Evolutionary conservation across 2,888 invertebrate species (phyloP), one percentile per base, ranked within the genome.

Genomic region (Nyleta sp.): DNA sequence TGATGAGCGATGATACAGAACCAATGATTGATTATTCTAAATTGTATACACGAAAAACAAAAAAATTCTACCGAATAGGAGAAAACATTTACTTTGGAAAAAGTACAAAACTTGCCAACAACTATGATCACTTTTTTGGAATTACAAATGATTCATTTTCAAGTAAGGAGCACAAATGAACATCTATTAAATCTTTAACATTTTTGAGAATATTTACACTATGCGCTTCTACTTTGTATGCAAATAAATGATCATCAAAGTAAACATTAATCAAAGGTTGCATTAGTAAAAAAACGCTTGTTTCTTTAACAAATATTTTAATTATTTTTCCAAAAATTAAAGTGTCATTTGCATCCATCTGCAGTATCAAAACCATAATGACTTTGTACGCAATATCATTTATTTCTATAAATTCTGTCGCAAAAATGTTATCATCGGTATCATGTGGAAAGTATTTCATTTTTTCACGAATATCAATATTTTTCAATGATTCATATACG

Each of bases 271-370:
- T 13, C 33, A 60, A 60, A n/a, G 31, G 44, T 46, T 60, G 60
- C 44, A 60, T 46, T n/a, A 60, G 28, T 20, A 60, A 46, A 46
- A 28, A 60, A 20, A 18, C 18, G 8, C 18, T 40, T 15, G 1
- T 7, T 33, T 46, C 40, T 60, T 60, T 18, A 1, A 60, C n/a
- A 18, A 60, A 60, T 31, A 46, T 60, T 31, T 60, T 28, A 3
- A 46, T 15, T 22, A 60, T 60, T 46, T 60, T 44, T 46, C 60
- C 60, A 46, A 67, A 67, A 33, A 44, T 28, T n/a, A 64, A n/a
- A n/a, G 11, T 8, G 18, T 64, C 64, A 31, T 64, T 33, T 28
- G 24, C 33, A 13, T 35, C 53, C 15, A 65, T 44, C 13, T 65
- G 42, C 6, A 65, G 6, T 1, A 65, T 40, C 18, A 65, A 44